Percentiles rank a stretch among this genome's conserved stretches.
These are phyloP conservation scores for Myopa tessellatipennis DNA, from an alignment of 2,888 invertebrate species.

Conservation along the genomic window DNA sequence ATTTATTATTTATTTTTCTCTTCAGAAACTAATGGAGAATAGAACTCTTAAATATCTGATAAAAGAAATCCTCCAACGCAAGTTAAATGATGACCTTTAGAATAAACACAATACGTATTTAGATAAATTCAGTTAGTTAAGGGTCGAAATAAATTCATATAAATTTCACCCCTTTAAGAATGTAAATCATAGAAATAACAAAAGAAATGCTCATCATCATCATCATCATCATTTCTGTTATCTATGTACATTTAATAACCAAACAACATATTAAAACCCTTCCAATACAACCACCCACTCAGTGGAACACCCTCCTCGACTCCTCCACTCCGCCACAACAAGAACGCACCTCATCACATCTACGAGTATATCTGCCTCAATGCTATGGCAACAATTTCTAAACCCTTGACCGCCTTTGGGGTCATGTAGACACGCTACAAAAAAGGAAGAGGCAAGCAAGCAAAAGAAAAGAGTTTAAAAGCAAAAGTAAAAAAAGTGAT, in stretches of 20 bases:
- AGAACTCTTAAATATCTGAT: too few species aligned
- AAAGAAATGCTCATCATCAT: background rate
- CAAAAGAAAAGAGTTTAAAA: background rate
- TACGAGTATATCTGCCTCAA: background rate
- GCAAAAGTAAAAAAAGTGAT: background rate
- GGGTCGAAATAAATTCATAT: too few species aligned
- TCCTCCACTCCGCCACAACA: background rate
- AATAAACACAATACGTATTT: too few species aligned
- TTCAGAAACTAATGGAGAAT: too few species aligned
- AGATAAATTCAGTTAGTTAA: too few species aligned
- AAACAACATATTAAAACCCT: too few species aligned
- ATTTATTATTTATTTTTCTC: too few species aligned
- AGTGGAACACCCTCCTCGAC: background rate
- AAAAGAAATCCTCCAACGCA: too few species aligned
- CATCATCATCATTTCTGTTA: background rate
- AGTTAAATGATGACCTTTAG: too few species aligned
- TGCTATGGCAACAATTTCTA: conserved; percentile 18
- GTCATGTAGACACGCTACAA: background rate
- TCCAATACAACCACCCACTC: background rate
- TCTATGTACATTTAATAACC: background rate
- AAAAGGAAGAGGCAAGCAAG: background rate
- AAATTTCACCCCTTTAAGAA: too few species aligned
- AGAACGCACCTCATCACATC: background rate
- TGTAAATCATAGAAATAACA: background rate
- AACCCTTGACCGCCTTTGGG: conserved; percentile 37